These are phyloP conservation scores for Calliphora vicina DNA, from an alignment of 1,140 invertebrate genomes.

Conservation along the genomic window DNA sequence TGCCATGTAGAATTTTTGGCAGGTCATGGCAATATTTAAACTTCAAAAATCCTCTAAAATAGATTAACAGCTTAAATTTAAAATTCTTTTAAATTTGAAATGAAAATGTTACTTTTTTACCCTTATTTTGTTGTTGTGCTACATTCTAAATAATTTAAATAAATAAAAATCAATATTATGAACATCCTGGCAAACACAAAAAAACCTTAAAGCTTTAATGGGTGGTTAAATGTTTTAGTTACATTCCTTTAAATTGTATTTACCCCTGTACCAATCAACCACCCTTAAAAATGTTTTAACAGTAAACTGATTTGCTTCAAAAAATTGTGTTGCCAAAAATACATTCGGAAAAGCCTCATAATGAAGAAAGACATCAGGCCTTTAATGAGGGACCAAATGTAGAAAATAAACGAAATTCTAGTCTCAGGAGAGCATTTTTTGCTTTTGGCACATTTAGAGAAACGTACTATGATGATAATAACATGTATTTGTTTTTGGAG, in stretches of 20 bases:
- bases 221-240: neutral
- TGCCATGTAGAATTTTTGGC: too few species aligned
- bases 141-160: neutral
- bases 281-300: neutral
- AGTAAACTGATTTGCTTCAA: neutral
- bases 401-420: neutral
- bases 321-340: neutral
- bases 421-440: neutral
- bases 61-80: too few species aligned
- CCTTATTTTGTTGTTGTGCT: too few species aligned
- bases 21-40: too few species aligned
- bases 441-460: neutral
- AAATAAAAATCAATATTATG: neutral
- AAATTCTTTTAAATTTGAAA: too few species aligned
- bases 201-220: neutral
- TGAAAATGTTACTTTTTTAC: too few species aligned
- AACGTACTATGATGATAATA: neutral
- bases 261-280: neutral
- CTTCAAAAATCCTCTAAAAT: too few species aligned
- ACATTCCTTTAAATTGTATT: neutral
- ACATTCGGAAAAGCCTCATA: neutral
- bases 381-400: too few species aligned
- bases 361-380: neutral
- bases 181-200: neutral
- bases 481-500: neutral